Base-by-base conservation (phyloP, 2,888 invertebrate genomes). In the Mesodorylaimus sp. region DNA sequence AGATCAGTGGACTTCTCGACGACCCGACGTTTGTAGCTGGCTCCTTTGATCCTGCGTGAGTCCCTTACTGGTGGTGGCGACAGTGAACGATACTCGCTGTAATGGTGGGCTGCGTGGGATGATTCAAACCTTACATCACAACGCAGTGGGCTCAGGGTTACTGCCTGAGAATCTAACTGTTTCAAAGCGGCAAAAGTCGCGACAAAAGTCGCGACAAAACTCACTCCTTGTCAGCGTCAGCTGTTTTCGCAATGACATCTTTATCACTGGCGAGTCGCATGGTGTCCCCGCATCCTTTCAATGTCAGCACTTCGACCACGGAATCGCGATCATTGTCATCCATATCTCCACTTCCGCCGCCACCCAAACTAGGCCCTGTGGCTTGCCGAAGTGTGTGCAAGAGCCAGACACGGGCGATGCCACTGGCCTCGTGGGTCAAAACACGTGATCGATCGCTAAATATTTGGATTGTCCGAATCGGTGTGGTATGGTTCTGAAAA, bases 371-470 rank as follows among this genome's bases (percentile, higher is more conserved):
- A n/a, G n/a, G n/a, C n/a, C n/a, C n/a, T n/a, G n/a, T n/a, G n/a
- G n/a, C 10, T 5, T 41, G 19, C 19, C 21, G 19, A 7, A 19
- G 10, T n/a, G 19, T n/a, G 7, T n/a, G 5, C 2, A 63, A 61
- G 21, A 55, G 52, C 65, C 65, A 65, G 50, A 63, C 47, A 45
- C 59, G 57, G 16, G 63, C 56, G 36, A 55, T 53, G 26, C 59
- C 60, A 7, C 54, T 45, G 5, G 42, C 49, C 39, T 65, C 65
- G 10, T 59, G 54, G 2, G 65, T 62, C 25, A 64, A 38, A 13
- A 65, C 58, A 23, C 56, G 53, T 21, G 53, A 48, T 43, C 62
- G 56, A 47, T 64, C 63, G 5, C 56, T 54, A 29, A 68, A 32
- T 2, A 62, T 59, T 41, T 55, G 50, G n/a, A 61, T 56, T 19